Base-by-base conservation (phyloP, 2,888 invertebrate species). In the Halocaridina rubra region DNA sequence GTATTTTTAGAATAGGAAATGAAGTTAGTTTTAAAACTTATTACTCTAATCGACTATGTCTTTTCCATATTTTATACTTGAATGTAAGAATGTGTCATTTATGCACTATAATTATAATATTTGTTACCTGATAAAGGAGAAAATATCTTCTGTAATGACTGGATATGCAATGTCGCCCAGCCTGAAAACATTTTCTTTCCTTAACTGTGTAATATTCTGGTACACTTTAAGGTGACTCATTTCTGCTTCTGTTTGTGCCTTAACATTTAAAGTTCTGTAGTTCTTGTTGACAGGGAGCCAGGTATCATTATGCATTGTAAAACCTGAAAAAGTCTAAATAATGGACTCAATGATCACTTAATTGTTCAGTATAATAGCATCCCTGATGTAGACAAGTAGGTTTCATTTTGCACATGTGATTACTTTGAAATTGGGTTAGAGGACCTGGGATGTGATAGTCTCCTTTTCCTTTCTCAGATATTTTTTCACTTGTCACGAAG, bases 201-300 rank as follows among this genome's bases (percentile, higher is more conserved):
- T 92, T 8, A 95, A 90, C 16, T 90, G 86, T 0, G 93, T 90
- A 13, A 95, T 90, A 0, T 91, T 89, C 89, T 93, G 92, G 89
- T 93, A 94, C 0, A 94, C 91, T 82, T 93, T 93, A 85, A 92
- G 92, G 86, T 94, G 92, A 71, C 94, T 94, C 59, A 53, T 22
- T 0, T 86, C 81, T 3, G 92, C 91, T 0, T 89, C 89, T 64
- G 92, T 32, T 89, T 94, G 93, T 0, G 90, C 91, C 57, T 90
- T 92, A 33, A 93, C 92, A 90, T 95, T 95, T 13, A 93, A 90
- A 13, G 91, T 91, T 87, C 88, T 89, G 89, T 93, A 95, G 89
- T 95, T 93, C 0, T 92, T 90, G 84, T 94, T 92, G 0, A 95
- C 92, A 0, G 95, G 95, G 5, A 95, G 90, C 95, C 95, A 95